Conservation (phyloP, 2,888 invertebrate species). For the Leptinotarsa haldemani region DNA sequence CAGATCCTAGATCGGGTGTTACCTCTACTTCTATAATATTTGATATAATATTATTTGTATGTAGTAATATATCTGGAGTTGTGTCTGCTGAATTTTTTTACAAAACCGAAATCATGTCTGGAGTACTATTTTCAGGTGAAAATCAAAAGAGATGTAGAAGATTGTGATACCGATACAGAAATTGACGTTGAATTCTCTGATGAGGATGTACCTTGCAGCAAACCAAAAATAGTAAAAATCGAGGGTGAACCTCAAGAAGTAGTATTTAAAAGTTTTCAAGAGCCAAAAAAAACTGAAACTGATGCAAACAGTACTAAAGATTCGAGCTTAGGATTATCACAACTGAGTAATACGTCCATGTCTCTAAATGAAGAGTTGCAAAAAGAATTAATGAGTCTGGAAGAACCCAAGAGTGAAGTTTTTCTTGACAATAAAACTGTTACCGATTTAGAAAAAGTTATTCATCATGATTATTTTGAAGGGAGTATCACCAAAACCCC, state of each 20-base stretch:
- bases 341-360: slow-evolving; percentile 44
- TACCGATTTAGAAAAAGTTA: slow-evolving; percentile 68
- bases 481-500: slow-evolving; percentile 69
- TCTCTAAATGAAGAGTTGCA: slow-evolving; percentile 50
- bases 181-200: slow-evolving; percentile 72
- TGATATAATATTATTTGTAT: no score
- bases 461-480: slow-evolving; percentile 71
- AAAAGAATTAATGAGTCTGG: slow-evolving; percentile 58
- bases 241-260: not conserved
- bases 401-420: slow-evolving; percentile 67
- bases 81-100: no score
- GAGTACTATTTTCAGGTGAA: slow-evolving; percentile 57
- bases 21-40: no score
- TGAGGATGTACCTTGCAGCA: slow-evolving; percentile 53
- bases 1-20: no score
- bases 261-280: not conserved
- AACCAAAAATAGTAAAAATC: slow-evolving; percentile 17
- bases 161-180: slow-evolving; percentile 68
- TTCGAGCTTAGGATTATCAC: not conserved
- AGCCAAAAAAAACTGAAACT: not conserved
- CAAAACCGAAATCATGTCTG: no score
- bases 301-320: not conserved
- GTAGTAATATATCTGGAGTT: no score
- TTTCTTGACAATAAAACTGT: slow-evolving; percentile 62
- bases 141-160: slow-evolving; percentile 59